Evolutionary conservation across 2,113 vertebrate genomes (phyloP).

Genomic region (Cebidichthys violaceus): DNA sequence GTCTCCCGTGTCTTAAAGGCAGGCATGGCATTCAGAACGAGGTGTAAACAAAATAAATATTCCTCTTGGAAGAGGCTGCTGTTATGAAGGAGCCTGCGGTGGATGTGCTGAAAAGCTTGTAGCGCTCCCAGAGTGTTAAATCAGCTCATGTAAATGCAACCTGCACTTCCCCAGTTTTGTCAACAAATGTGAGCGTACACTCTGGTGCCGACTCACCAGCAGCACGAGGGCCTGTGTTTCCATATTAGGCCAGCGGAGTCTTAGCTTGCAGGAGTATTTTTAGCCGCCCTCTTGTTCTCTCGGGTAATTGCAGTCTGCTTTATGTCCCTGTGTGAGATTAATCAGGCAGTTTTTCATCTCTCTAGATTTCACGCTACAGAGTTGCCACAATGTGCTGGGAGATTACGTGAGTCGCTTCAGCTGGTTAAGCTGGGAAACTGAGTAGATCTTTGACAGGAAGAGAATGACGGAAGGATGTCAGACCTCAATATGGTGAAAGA

Average conservation of each 20-base stretch:
- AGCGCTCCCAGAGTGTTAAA: conserved; percentile 17
- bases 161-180: conserved; percentile 42
- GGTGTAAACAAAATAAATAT: conserved; percentile 27
- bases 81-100: neutral
- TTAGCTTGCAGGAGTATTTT: conserved; percentile 75
- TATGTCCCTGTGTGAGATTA: conserved; percentile 65
- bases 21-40: conserved; percentile 41
- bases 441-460: conserved; percentile 11
- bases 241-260: conserved; percentile 78
- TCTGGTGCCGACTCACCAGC: conserved; percentile 16
- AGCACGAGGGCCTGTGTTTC: conserved; percentile 54
- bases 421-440: neutral
- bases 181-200: conserved; percentile 54
- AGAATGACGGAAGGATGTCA: conserved; percentile 31
- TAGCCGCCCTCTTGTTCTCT: conserved; percentile 77
- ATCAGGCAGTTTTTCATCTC: conserved; percentile 38
- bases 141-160: conserved; percentile 38
- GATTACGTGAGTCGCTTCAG: conserved; percentile 53
- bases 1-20: conserved; percentile 41
- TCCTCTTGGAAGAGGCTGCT: neutral
- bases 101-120: conserved; percentile 13
- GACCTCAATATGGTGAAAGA: conserved; percentile 7
- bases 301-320: conserved; percentile 73
- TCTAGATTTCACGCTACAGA: conserved; percentile 41
- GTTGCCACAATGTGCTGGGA: conserved; percentile 39